Evolutionary conservation across 2,113 vertebrate genomes (phyloP).

Genomic region (Nannobrachium achirus): DNA sequence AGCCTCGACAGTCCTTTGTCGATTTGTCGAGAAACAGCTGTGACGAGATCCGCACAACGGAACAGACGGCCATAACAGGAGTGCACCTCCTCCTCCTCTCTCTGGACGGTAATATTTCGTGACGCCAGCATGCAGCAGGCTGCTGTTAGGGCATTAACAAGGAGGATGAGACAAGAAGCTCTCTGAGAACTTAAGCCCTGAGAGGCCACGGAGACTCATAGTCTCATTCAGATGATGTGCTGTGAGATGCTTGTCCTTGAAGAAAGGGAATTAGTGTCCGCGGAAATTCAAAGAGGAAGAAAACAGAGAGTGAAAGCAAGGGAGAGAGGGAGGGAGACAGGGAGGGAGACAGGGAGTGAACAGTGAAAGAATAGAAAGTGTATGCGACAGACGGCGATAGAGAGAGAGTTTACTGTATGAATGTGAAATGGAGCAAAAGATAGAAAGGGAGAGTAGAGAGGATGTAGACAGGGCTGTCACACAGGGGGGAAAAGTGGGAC

Average conservation of each 20-base stretch:
- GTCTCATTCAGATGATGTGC: constrained; percentile 79
- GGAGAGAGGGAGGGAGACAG: constrained; percentile 25
- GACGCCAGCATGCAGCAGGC: constrained; percentile 64
- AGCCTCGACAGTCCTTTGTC: constrained; percentile 46
- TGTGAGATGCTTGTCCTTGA: constrained; percentile 77
- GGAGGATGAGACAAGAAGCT: constrained; percentile 62
- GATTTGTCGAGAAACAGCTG: constrained; percentile 55
- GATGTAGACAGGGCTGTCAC: too few relatives aligned
- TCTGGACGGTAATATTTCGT: constrained; percentile 78
- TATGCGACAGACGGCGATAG: constrained; percentile 22
- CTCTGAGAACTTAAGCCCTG: constrained; percentile 69
- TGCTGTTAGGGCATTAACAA: constrained; percentile 76
- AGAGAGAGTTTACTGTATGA: constrained; percentile 40
- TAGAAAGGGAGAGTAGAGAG: constrained; percentile 4
- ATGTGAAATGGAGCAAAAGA: constrained; percentile 27
- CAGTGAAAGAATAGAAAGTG: constrained; percentile 11
- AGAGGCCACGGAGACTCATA: constrained; percentile 71
- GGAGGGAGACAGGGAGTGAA: constrained; percentile 40
- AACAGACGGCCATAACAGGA: constrained; percentile 53
- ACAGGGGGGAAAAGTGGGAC: too few relatives aligned
- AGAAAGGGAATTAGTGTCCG: constrained; percentile 77
- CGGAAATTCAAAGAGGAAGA: constrained; percentile 71
- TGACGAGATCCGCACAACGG: constrained; percentile 57
- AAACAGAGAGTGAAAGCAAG: constrained; percentile 37
- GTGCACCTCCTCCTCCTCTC: constrained; percentile 59